Conservation (phyloP, 1,140 invertebrate genomes). For the Drosophila leontia region DNA sequence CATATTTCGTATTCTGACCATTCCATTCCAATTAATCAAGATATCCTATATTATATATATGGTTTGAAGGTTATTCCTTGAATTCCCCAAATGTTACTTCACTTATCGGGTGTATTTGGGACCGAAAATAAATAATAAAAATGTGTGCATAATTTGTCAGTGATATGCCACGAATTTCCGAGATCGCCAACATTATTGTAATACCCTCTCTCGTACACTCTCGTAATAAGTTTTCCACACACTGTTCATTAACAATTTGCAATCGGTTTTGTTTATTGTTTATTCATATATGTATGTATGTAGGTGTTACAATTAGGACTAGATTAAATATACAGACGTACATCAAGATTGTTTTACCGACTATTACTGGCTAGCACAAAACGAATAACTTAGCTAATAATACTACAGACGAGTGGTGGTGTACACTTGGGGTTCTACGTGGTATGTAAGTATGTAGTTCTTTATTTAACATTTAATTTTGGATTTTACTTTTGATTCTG, state of each 20-base stretch:
- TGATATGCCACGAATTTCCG: constrained; percentile 6
- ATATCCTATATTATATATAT: constrained; percentile 14
- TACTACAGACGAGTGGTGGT: constrained; percentile 54
- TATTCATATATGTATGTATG: constrained; percentile 32
- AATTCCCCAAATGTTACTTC: constrained; percentile 5
- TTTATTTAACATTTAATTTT: constrained; percentile 21
- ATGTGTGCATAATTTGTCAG: constrained; percentile 6
- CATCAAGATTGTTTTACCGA: constrained; percentile 65
- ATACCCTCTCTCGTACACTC: background rate
- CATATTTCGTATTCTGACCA: constrained; percentile 30
- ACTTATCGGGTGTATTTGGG: constrained; percentile 23
- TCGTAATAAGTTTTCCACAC: constrained; percentile 24
- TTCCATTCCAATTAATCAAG: constrained; percentile 40
- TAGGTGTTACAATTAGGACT: constrained; percentile 74
- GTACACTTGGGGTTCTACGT: constrained; percentile 32
- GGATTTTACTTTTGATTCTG: constrained; percentile 62
- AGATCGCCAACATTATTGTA: constrained; percentile 15
- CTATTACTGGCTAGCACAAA: constrained; percentile 63
- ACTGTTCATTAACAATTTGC: constrained; percentile 45
- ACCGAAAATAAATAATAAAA: constrained; percentile 7
- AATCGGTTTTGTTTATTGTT: constrained; percentile 66
- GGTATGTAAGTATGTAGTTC: constrained; percentile 19
- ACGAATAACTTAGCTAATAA: constrained; percentile 59
- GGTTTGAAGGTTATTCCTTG: constrained; percentile 8
- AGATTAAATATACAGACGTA: constrained; percentile 72